Evolutionary conservation across 2,113 vertebrate species (phyloP), one percentile per base, ranked within the genome.

Genomic region (Tupaia chinensis): DNA sequence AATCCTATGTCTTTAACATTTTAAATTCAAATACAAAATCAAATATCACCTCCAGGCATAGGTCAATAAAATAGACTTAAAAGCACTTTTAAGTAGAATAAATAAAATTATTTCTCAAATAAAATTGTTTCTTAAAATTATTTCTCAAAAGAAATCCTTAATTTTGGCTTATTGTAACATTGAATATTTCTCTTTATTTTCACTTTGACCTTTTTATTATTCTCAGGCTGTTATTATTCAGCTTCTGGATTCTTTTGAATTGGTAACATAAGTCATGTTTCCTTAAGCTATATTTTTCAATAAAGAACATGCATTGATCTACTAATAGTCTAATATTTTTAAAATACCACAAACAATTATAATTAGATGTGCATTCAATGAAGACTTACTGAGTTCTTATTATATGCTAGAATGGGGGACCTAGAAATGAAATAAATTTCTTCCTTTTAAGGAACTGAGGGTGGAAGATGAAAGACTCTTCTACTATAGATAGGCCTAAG

Each of bases 1-100:
- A 19, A 53, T 74, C 58, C 74, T 93, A 70, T 60, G 69, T 32
- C 86, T 11, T 77, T 89, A 74, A 63, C 25, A 95, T 89, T 95
- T 96, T 78, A 83, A 79, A 79, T 93, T 86, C 58, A 69, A 58
- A 68, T 63, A 82, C 66, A 94, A 93, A 65, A 58, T 44, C n/a
- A 70, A 91, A 72, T 60, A 44, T 76, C 16, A 44, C 60, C 9
- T 78, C 9, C 3, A 65, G 25, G 13, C 11, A 79, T 25, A 80
- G 29, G 19, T 44, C n/a, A 94, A 69, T 87, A 63, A 91, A 72
- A 93, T 7, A 44, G 73, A 20, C 53, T 63, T 53, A 63, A 94
- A 87, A 83, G 1, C 12, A 85, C 16, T 11, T 89, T 90, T 68
- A 54, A 60, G 58, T 77, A 63, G 7, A 82, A 77, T 82, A 74